Evolutionary conservation across 2,888 invertebrate genomes (phyloP), one percentile per base, ranked within the genome.

Genomic region (Gasteruption jaculator): DNA sequence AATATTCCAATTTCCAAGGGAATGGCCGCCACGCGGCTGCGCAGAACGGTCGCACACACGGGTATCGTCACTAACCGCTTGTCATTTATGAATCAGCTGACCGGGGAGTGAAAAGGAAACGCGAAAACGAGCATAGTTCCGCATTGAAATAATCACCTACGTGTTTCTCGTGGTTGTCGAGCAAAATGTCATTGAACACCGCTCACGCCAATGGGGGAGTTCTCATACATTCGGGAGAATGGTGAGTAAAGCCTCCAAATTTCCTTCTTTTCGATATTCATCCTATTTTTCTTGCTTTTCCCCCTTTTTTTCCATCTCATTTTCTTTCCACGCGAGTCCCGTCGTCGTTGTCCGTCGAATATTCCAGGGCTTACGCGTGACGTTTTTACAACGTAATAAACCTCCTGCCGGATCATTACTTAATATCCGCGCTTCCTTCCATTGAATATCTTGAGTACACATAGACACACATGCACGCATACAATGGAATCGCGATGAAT

Each of bases 151-250:
- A 11, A 14, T 12, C 12, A 7, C 11, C 12, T 12, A 12, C 7
- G 6, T 8, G 8, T 29, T 16, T 27, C 16, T 19, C 20, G 18
- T 15, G 15, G 11, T 26, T 41, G 22, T 3, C 12, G 29, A 18
- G 22, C 44, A 76, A 73, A 65, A 95, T 97, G 96, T 92, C 95
- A 53, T 74, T 96, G 51, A 97, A 97, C 72, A 94, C 93, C 49
- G 91, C 96, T 38, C 95, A 97, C 71, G 86, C 92, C 39, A 90
- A 91, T 65, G 89, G 90, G 47, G 94, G 95, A 35, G 94, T 99
- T 26, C 76, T 97, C 41, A 91, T 97, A 63, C 95, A 94, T 69
- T 82, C 88, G 52, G 94, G 95, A 58, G 97, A 97, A 81, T 83
- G 86, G 96, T 97, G 81, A 85, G 85, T 81, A 38, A 37, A 38